Evolutionary conservation across 1,140 invertebrate genomes (phyloP), one percentile per base, ranked within the genome.

Genomic region (Drosophila lacteicornis): DNA sequence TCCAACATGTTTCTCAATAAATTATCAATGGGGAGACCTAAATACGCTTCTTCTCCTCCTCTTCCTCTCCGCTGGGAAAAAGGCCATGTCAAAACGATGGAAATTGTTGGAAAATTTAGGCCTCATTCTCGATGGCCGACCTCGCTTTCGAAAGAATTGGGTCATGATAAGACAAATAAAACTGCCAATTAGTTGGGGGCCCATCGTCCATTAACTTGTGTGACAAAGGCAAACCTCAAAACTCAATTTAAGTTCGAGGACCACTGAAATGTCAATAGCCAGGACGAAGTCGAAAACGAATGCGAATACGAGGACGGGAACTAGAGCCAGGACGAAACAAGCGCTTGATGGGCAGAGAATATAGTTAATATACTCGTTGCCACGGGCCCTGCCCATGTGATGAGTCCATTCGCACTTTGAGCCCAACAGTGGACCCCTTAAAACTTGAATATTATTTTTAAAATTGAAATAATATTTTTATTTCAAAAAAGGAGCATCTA

Each of bases 21-120:
- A 73, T 66, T 65, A 79, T 73, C 58, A 74, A 87, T 88, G 78
- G 9, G 33, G 0, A 71, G 82, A 79, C 84, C 82, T 80, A 69
- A 75, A 79, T 82, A 79, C n/a, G 12, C 22, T 25, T 25, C 71
- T 33, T 15, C 25, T 46, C 12, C 19, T 17, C 9, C 1, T 5
- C 30, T 25, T 8, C 66, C 53, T 77, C 71, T 84, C 68, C 65
- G 58, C 55, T 58, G 59, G 76, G 76, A 47, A 69, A 68, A 84
- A 77, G 68, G 83, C 76, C 77, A 74, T 61, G 80, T 83, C 79
- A 62, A 59, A 68, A 51, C 58, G 75, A 63, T 59, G 59, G 46
- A 56, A 56, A 56, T 56, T 40, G 53, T 56, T 3, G 53, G 53
- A 58, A 69, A 51, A 68, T 27, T 58, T 82, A 62, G 80, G 77